Percentiles rank a stretch among this genome's conserved stretches.
Evolutionary conservation across 1,140 invertebrate species (phyloP).

Genomic region (Brachionus rotundiformis): DNA sequence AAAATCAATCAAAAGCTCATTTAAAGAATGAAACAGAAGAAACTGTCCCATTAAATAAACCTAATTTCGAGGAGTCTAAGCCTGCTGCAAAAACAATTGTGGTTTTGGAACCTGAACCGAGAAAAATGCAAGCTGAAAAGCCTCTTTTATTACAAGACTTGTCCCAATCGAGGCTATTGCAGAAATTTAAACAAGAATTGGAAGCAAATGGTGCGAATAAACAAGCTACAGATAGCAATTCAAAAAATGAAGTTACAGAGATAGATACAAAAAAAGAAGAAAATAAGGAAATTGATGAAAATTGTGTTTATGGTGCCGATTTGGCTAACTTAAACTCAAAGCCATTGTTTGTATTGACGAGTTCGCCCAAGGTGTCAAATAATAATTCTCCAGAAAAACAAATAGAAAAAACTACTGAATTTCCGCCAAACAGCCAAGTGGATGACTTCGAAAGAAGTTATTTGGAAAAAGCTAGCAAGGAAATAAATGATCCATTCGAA

Average conservation of each 20-base stretch:
- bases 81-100: neutral
- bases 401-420: neutral
- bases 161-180: conserved; percentile 37
- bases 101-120: neutral
- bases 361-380: neutral
- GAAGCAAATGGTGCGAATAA: neutral
- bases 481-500: conserved; percentile 28
- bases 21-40: neutral
- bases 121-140: conserved; percentile 47
- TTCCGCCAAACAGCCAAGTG: neutral
- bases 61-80: neutral
- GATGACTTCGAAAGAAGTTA: conserved; percentile 25
- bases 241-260: neutral
- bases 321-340: neutral
- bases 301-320: conserved; percentile 21
- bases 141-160: conserved; percentile 36
- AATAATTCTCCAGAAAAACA: neutral
- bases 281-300: neutral
- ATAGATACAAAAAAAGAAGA: neutral
- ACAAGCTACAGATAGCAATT: neutral
- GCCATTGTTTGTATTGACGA: neutral
- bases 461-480: conserved; percentile 24
- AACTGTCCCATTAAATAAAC: neutral
- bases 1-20: neutral
- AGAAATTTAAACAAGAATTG: conserved; percentile 44